A percentile compares a stretch with the other conserved stretches of the same genome.
Evolutionary conservation across 1,140 invertebrate species (phyloP).

Genomic region (Megalopta genalis): DNA sequence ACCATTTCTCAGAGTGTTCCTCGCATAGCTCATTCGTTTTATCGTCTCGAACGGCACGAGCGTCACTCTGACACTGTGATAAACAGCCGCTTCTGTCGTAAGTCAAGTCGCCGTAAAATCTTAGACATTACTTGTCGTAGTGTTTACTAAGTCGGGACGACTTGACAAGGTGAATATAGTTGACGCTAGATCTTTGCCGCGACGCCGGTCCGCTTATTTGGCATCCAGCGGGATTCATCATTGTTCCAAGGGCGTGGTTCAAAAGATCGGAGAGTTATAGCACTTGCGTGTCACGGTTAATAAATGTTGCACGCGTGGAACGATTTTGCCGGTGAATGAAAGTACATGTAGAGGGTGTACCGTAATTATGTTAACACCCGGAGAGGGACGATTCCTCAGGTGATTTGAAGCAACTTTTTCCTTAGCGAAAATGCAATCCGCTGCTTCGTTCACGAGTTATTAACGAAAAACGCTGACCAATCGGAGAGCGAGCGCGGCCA

Average conservation of each 20-base stretch:
- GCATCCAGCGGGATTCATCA: constrained; percentile 43
- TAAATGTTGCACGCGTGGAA: no score
- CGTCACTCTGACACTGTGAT: constrained; percentile 63
- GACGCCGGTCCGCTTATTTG: constrained; percentile 33
- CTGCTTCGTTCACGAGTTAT: no score
- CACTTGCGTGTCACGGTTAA: constrained; percentile 18
- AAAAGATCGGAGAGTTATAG: constrained; percentile 34
- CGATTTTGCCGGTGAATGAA: no score
- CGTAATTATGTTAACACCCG: no score
- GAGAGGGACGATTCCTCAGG: no score
- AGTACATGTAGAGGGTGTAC: no score
- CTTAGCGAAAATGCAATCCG: no score
- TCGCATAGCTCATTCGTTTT: constrained; percentile 68
- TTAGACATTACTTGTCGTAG: constrained; percentile 52
- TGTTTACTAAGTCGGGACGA: constrained; percentile 54
- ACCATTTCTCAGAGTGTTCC: constrained; percentile 63
- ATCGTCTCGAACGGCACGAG: constrained; percentile 57
- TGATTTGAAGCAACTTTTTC: no score
- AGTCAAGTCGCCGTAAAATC: constrained; percentile 66
- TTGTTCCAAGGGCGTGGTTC: background rate
- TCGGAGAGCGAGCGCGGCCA: no score
- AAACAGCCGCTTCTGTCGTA: constrained; percentile 65
- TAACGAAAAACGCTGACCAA: no score
- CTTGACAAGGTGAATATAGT: constrained; percentile 57
- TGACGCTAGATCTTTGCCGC: constrained; percentile 53